phyloP scores from a whole-genome alignment of 2,113 vertebrate genomes.

The Gorsachius goisagi region DNA sequence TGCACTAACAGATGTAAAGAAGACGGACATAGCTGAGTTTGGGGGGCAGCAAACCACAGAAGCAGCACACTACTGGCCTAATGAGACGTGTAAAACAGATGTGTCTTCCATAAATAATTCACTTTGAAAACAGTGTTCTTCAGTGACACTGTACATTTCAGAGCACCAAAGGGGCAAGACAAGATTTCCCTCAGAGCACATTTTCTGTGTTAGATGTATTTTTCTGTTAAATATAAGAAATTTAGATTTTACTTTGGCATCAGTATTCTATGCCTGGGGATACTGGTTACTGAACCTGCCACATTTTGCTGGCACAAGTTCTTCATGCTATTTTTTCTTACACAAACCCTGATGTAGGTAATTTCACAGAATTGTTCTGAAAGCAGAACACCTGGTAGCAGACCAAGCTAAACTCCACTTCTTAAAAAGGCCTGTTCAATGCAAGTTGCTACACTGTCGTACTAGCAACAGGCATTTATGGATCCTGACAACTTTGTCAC shows the following conservation, averaged over 20 bases:
- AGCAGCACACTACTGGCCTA: background rate
- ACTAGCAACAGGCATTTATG: background rate
- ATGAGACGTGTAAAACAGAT: background rate
- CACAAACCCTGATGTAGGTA: background rate
- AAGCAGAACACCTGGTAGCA: background rate
- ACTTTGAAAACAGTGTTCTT: background rate
- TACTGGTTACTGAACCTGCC: background rate
- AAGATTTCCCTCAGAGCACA: background rate
- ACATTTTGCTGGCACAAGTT: background rate
- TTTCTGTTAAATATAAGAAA: background rate
- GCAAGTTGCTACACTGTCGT: background rate
- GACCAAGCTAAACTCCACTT: background rate
- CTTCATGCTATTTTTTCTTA: background rate
- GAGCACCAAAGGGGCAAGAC: background rate
- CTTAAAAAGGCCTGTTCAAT: background rate
- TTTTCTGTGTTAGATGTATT: background rate
- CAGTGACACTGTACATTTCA: background rate
- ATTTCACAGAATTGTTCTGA: background rate
- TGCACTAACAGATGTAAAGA: background rate
- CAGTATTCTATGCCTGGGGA: background rate
- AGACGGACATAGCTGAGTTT: background rate
- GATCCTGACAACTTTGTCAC: background rate
- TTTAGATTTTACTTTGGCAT: background rate
- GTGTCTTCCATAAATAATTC: constrained; percentile 27
- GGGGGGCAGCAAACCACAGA: background rate